Evolutionary conservation across 1,140 invertebrate genomes (phyloP).

Genomic region (Drosophila triauraria): DNA sequence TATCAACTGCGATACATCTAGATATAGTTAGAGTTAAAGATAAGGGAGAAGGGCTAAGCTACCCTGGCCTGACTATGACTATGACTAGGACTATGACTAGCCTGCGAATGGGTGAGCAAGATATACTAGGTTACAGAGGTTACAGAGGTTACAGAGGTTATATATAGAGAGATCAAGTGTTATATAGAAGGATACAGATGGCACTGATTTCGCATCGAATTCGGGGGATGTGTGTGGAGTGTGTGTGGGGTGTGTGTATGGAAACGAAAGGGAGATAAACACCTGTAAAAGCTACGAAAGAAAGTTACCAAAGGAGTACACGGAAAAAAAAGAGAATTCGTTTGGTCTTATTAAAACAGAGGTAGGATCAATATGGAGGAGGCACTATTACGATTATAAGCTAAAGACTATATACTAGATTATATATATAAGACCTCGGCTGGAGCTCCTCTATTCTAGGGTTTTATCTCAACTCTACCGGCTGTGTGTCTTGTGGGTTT

Average conservation of each 20-base stretch:
- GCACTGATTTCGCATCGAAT: conserved; percentile 35
- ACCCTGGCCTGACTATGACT: conserved; percentile 33
- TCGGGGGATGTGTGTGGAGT: conserved; percentile 13
- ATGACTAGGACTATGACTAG: conserved; percentile 33
- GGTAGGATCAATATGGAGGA: conserved; percentile 23
- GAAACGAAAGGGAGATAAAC: conserved; percentile 59
- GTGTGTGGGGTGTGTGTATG: conserved; percentile 23
- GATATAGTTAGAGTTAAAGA: conserved; percentile 14
- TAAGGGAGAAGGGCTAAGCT: conserved; percentile 19
- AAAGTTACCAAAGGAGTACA: conserved; percentile 52
- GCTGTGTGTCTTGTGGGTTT: conserved; percentile 3
- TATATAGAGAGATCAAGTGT: conserved; percentile 3
- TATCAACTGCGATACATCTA: conserved; percentile 63
- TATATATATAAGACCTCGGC: too few relatives aligned
- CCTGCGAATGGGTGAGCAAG: conserved; percentile 29
- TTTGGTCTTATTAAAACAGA: conserved; percentile 46
- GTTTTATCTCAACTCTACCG: conserved; percentile 21
- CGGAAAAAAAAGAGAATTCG: conserved; percentile 59
- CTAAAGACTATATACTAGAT: conserved; percentile 24
- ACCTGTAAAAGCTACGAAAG: conserved; percentile 82
- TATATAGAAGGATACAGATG: conserved; percentile 23
- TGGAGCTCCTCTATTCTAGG: conserved; percentile 18
- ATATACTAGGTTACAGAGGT: conserved; percentile 23
- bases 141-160: conserved; percentile 16
- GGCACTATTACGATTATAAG: conserved; percentile 20